Evolutionary conservation across 37 sponge, comb jelly and placozoan genomes (phyloP).

Genomic region (Halisarca cf. caerulea): DNA sequence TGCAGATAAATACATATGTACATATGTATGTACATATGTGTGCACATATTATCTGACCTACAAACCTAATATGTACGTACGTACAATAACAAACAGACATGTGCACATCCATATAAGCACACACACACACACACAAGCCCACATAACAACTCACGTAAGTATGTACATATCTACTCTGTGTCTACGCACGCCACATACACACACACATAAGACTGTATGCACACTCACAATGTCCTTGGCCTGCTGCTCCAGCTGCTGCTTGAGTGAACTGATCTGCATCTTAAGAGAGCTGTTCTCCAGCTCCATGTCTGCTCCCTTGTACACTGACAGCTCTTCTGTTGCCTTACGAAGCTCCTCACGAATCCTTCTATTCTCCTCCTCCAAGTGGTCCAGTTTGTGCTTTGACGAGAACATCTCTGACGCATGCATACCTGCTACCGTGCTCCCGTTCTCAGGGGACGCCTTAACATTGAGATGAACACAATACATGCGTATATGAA

Average conservation of each 20-base stretch:
- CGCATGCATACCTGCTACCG: not conserved
- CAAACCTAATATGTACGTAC: not conserved
- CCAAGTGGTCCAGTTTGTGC: not conserved
- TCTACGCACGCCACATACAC: too few relatives aligned
- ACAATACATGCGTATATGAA: too few relatives aligned
- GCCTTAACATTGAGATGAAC: too few relatives aligned
- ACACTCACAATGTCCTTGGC: slow-evolving; percentile 5
- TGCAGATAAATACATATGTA: not conserved
- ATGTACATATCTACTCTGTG: not conserved
- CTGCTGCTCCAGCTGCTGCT: not conserved
- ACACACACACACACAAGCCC: not conserved
- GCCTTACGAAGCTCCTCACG: not conserved
- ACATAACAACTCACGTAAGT: not conserved
- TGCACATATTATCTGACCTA: too few relatives aligned
- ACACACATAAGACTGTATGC: too few relatives aligned
- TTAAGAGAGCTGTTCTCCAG: slow-evolving; percentile 15
- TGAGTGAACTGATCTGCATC: slow-evolving; percentile 1
- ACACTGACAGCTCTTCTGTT: not conserved
- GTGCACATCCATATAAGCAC: not conserved
- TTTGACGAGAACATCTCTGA: slow-evolving; percentile 8
- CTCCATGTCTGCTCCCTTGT: not conserved
- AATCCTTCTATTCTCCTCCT: not conserved
- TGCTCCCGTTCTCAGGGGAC: too few relatives aligned
- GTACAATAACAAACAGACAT: not conserved
- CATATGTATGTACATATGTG: not conserved